Base-by-base conservation (phyloP, 2,113 vertebrate species). In the Halichoerus grypus region DNA sequence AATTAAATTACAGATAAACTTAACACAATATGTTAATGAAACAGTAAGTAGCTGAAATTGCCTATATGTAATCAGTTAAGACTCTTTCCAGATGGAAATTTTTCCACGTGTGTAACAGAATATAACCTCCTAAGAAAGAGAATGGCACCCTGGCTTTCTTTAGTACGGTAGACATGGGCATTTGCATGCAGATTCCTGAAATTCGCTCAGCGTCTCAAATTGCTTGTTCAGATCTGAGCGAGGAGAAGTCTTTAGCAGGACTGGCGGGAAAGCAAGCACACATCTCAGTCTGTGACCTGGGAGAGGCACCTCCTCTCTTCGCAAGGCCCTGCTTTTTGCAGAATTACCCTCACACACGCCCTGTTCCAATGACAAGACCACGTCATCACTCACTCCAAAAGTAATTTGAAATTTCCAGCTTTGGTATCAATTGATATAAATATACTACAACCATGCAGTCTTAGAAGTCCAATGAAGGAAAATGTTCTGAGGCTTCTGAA, bases 1-100 rank as follows among this genome's bases (percentile, higher is more conserved):
- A 94, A 96, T 94, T 96, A 92, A 95, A 81, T 95, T 93, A 74
- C 36, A 93, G 81, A 91, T 92, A 81, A 69, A 93, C 7, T 28
- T 72, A 88, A 61, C 31, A 39, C 46, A 72, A 5, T 86, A 55
- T 8, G 28, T 63, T 76, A 91, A 82, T 74, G 28, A 91, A 89
- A 88, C 28, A 81, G 65, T 72, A 95, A 85, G 86, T 4, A 79
- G 69, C 21, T 33, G 55, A 96, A 13, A 51, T 31, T 33, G 67
- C 71, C 33, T 26, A 33, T 53, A 55, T 6, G 21, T 24, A 76
- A 57, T 67, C 61, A 61, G 5, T 14, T 18, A 15, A 65, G 71
- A 42, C 42, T 31, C 36, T 22, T 36, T 71, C 59, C 59, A 19
- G 59, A 59, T 46, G 57, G 55, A 85, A 90, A 65, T 7, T 36